Conservation (phyloP, 2,113 vertebrate species). For the Thalassoma bifasciatum region DNA sequence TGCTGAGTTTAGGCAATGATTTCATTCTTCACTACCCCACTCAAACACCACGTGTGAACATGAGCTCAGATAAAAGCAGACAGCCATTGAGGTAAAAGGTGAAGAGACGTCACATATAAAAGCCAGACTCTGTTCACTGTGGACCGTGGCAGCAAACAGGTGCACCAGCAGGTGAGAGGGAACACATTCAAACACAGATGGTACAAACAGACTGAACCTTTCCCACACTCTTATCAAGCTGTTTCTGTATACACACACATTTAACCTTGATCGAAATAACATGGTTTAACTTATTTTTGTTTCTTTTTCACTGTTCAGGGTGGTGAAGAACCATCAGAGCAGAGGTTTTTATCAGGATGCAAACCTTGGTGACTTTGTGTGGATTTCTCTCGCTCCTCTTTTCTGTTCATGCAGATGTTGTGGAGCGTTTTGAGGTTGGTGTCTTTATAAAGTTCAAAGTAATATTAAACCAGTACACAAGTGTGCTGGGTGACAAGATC, state of each 20-base stretch:
- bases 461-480: too few species aligned
- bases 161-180: conserved; percentile 52
- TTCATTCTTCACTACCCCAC: neutral
- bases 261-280: neutral
- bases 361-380: conserved; percentile 3
- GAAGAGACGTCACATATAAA: conserved; percentile 38
- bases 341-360: conserved; percentile 47
- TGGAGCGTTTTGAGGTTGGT: conserved; percentile 70
- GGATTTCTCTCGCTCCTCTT: conserved; percentile 48
- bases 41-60: neutral
- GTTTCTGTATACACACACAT: too few species aligned
- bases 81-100: conserved; percentile 38
- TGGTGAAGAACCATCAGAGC: neutral
- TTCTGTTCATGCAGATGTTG: conserved; percentile 63
- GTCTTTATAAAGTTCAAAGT: neutral
- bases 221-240: neutral
- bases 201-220: neutral
- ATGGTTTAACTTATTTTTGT: neutral
- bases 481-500: neutral
- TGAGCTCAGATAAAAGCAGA: conserved; percentile 16
- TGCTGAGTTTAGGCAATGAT: too few species aligned
- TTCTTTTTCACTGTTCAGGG: neutral
- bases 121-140: conserved; percentile 1
- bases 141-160: conserved; percentile 15
- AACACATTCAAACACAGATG: conserved; percentile 13